Conservation (phyloP, 2,797 vertebrate genomes). For the Cottoperca gobio region DNA sequence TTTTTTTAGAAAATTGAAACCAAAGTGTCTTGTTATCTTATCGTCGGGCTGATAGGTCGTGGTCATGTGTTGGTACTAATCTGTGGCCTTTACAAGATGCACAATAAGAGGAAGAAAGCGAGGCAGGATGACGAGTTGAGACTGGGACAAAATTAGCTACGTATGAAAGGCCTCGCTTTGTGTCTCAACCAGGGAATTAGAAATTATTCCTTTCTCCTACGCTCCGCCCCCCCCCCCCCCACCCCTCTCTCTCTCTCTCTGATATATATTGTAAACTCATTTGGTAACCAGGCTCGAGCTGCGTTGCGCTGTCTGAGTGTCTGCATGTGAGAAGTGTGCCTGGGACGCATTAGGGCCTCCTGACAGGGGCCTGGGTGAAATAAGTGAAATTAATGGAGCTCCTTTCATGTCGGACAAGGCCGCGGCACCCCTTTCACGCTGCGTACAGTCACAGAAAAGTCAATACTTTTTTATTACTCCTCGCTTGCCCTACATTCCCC, state of each 20-base stretch:
- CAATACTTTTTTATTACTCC: slow-evolving; percentile 96
- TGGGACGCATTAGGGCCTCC: slow-evolving; percentile 90
- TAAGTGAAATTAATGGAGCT: slow-evolving; percentile 96
- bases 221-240: slow-evolving; percentile 51
- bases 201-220: slow-evolving; percentile 77
- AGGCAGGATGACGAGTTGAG: slow-evolving; percentile 28
- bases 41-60: background rate
- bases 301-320: slow-evolving; percentile 85
- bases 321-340: slow-evolving; percentile 89
- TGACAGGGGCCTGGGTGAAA: slow-evolving; percentile 92
- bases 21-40: background rate
- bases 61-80: background rate
- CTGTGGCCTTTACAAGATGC: slow-evolving; percentile 26
- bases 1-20: background rate
- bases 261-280: slow-evolving; percentile 89
- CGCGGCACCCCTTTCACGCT: slow-evolving; percentile 90
- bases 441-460: slow-evolving; percentile 94
- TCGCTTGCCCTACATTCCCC: slow-evolving; percentile 92
- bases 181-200: slow-evolving; percentile 80
- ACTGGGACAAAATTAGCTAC: slow-evolving; percentile 64
- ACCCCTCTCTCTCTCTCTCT: slow-evolving; percentile 67
- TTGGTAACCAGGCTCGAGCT: slow-evolving; percentile 80
- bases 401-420: slow-evolving; percentile 93
- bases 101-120: slow-evolving; percentile 25
- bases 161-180: slow-evolving; percentile 81